Evolutionary conservation across 2,888 invertebrate species (phyloP), one percentile per base, ranked within the genome.

Genomic region (Tholera decimalis): DNA sequence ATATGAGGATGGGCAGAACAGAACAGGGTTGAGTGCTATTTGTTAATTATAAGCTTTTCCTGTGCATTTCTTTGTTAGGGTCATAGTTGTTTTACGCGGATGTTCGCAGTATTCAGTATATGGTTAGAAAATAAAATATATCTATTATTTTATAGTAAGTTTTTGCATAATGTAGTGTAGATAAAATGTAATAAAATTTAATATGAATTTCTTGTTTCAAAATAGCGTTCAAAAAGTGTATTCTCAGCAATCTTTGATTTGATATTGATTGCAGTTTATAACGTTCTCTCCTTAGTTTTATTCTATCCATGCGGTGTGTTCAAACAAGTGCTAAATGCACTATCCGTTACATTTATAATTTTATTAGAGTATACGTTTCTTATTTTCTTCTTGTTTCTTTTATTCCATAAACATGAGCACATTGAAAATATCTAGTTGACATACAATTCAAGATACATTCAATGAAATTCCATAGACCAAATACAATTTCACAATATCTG

Each of bases 1-100:
- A 67, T 22, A 54, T 57, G 47, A 56, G 28, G 33, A 55, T 68
- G 53, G 53, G 50, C 33, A 62, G 68, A 62, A 62, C 28, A 55
- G n/a, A n/a, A 18, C 24, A 44, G 73, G 73, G 73, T 61, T 43
- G 44, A 54, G 30, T 30, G 59, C 46, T 33, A 44, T 73, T 69
- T 22, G 43, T 33, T 72, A 69, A 75, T 81, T 49, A 46, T 35
- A 5, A 24, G 37, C 3, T 81, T 79, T 79, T 79, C 49, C 58
- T 63, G 28, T n/a, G 24, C 2, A 53, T 73, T 73, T 70, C 65
- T 58, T 66, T 57, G 59, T 61, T 44, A 43, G 7, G 60, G 9
- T 8, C 4, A 7, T 7, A 6, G 41, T 77, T 55, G 20, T 15
- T 73, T 15, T 53, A 67, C 39, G 57, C 46, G 20, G 50, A 33